Evolutionary conservation across 2,888 invertebrate species (phyloP), one percentile per base, ranked within the genome.

Genomic region (Sinodicranocentrus sp.): DNA sequence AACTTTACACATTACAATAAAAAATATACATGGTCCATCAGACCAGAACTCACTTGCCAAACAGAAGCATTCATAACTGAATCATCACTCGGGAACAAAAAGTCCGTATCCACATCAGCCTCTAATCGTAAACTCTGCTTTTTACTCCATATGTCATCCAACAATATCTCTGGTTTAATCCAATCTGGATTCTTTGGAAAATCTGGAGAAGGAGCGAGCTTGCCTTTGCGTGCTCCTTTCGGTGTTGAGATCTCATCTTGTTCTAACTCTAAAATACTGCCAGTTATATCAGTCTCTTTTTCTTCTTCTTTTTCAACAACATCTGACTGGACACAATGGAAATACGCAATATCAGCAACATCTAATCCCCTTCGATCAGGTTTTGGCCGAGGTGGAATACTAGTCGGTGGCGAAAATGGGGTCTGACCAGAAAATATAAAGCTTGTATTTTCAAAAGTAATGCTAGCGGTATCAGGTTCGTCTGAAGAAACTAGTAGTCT

Each of bases 121-220:
- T 13, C 15, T 0, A 17, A n/a, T 5, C 33, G 39, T 13, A 73
- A 43, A 15, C 6, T 17, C 25, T 10, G 26, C 43, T 57, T 73
- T 23, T 82, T 82, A 6, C 61, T 48, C 44, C 28, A 73, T 33
- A 82, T 43, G 48, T 82, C 82, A 1, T 68, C 59, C 0, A 82
- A 68, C n/a, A 82, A 21, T 13, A 17, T 33, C 39, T 82, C 73
- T 19, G 82, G 82, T 33, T 73, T 75, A 0, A 82, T 23, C 82
- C 82, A 82, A 13, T 48, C 0, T 0, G 67, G 57, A 43, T 59
- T 82, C 1, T 19, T 23, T 0, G 77, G 77, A 15, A 80, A 73
- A 19, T 54, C 33, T 8, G 80, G 80, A 48, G 79, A 61, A 15
- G 33, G 21, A 23, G 13, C 8, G 8, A 79, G 52, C n/a, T 54